These are phyloP conservation scores for Clostera curtula DNA, from an alignment of 2,888 invertebrate species.

Conservation along the genomic window DNA sequence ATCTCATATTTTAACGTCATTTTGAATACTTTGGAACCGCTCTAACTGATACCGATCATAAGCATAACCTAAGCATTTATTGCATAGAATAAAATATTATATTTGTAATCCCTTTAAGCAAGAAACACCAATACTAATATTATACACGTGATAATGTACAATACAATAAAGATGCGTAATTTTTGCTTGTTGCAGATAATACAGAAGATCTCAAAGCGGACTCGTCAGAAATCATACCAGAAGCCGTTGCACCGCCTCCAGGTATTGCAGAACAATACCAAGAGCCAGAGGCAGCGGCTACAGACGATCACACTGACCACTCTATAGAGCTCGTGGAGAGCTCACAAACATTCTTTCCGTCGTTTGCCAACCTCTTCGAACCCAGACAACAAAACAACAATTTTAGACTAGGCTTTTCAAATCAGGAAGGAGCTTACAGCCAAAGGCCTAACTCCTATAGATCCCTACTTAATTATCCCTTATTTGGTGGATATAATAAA, in stretches of 20 bases:
- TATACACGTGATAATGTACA: slow-evolving; percentile 1
- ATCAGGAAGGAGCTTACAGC: slow-evolving; percentile 76
- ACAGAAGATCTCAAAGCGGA: slow-evolving; percentile 56
- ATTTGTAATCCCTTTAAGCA: too few relatives aligned
- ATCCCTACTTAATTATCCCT: slow-evolving; percentile 62
- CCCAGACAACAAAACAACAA: slow-evolving; percentile 63
- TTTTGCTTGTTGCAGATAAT: slow-evolving; percentile 53
- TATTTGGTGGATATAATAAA: slow-evolving; percentile 54
- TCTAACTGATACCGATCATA: too few relatives aligned
- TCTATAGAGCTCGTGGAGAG: slow-evolving; percentile 71
- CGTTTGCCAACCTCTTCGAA: slow-evolving; percentile 81
- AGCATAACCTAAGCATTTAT: too few relatives aligned
- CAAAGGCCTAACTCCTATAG: slow-evolving; percentile 72
- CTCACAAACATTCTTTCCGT: slow-evolving; percentile 85
- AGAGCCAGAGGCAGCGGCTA: slow-evolving; percentile 37
- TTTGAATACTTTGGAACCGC: too few relatives aligned
- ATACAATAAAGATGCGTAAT: slow-evolving; percentile 3
- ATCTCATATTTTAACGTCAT: too few relatives aligned
- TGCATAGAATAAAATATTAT: too few relatives aligned
- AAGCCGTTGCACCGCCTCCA: slow-evolving; percentile 58
- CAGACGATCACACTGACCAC: slow-evolving; percentile 54
- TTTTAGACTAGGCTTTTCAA: slow-evolving; percentile 76
- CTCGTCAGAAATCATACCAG: slow-evolving; percentile 63
- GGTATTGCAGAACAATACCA: slow-evolving; percentile 24
- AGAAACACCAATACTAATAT: neutral